Base-by-base conservation (phyloP, 1,140 invertebrate genomes). In the Arctopsyche grandis region DNA sequence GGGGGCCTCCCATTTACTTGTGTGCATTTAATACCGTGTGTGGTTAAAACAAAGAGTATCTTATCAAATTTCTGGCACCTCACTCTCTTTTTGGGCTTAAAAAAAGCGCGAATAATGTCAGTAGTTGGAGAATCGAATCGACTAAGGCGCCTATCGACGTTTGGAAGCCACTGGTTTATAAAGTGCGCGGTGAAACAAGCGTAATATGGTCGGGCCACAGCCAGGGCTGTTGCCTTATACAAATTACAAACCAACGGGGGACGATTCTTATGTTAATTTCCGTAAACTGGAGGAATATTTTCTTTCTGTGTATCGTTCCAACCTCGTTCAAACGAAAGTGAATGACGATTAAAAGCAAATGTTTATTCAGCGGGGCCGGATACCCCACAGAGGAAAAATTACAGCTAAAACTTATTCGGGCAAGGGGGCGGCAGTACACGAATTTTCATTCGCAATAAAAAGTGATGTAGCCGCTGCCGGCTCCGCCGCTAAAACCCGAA, bases 301-400 rank as follows among this genome's bases (percentile, higher is more conserved):
- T 82, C 81, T 82, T 82, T 82, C 77, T 75, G 69, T 52, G 73
- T 82, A 80, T 82, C 79, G 79, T 79, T 80, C 77, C 81, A 79
- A 80, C 78, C 81, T 82, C 79, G 76, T 82, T 82, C 81, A 82
- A 82, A 82, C 77, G 81, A 82, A 82, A 82, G 81, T 82, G 79
- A 82, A 82, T 79, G 81, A 79, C 81, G 81, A 82, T 82, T 82
- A 82, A 82, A 82, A 82, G 81, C 81, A 82, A 82, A 82, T 80
- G 81, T 82, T 82, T 82, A 82, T 79, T 77, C 77, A 78, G 79
- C 71, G 38, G 75, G 29, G 81, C 19, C 81, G 69, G 81, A 80
- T 75, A 80, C 77, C 79, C 79, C 81, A 69, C 81, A 80, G 79
- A 80, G 81, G 79, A 80, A 82, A 82, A 78, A 80, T 82, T 76